Evolutionary conservation across 2,888 invertebrate genomes (phyloP).

Genomic region (Chalcis sispes): DNA sequence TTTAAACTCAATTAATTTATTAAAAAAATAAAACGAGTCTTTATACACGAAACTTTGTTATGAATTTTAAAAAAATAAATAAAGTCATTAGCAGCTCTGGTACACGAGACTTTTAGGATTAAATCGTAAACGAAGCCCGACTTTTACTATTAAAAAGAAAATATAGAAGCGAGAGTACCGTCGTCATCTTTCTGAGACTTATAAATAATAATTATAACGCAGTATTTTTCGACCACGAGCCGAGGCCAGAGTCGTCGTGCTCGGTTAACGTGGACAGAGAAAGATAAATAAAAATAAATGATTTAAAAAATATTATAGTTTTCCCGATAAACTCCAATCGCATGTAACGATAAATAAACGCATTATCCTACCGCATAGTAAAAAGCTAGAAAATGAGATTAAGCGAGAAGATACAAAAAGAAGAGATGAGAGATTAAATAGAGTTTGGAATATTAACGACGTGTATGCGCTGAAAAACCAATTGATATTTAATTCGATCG

Average conservation of each 20-base stretch:
- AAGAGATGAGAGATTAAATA: constrained; percentile 4
- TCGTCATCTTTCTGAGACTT: constrained; percentile 61
- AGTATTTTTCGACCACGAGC: constrained; percentile 65
- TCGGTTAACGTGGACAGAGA: constrained; percentile 48
- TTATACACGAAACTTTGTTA: constrained; percentile 33
- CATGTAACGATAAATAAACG: constrained; percentile 54
- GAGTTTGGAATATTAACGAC: constrained; percentile 32
- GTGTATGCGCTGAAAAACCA: constrained; percentile 19
- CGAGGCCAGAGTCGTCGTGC: constrained; percentile 25
- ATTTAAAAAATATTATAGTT: constrained; percentile 55
- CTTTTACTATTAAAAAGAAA: constrained; percentile 55
- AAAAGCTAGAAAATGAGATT: constrained; percentile 51
- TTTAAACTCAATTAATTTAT: background rate
- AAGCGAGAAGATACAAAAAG: constrained; percentile 21
- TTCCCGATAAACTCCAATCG: constrained; percentile 52
- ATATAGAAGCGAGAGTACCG: constrained; percentile 56
- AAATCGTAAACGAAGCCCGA: constrained; percentile 51
- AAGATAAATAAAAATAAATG: constrained; percentile 40
- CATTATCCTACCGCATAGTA: constrained; percentile 51
- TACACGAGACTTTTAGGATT: constrained; percentile 42
- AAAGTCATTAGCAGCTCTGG: constrained; percentile 40
- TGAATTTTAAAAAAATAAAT: constrained; percentile 22
- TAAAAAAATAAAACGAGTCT: background rate
- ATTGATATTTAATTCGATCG: constrained; percentile 44
- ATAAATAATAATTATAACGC: constrained; percentile 59